Evolutionary conservation across 2,888 invertebrate genomes (phyloP), one percentile per base, ranked within the genome.

Genomic region (Cylloceria caligata): DNA sequence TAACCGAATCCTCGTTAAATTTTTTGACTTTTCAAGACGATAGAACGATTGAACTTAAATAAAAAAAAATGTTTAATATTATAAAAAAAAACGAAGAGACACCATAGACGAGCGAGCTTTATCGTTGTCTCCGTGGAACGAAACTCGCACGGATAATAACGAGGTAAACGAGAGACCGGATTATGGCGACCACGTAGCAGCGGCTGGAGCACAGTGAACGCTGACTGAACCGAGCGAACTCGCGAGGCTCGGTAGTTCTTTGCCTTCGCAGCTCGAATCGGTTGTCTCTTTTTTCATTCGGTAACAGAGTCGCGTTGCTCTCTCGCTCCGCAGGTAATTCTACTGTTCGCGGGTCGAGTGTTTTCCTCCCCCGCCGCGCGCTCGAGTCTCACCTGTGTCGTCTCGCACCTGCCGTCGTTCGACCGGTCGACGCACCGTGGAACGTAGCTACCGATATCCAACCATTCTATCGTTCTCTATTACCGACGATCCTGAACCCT

Each of bases 151-250:
- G n/a, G 52, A 11, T 52, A 68, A 34, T 9, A 13, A n/a, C n/a
- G 47, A 49, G 34, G 9, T 34, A 49, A 68, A 52, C 34, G 49
- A 39, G 34, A 57, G 45, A 52, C 2, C 21, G 21, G 30, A 73
- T 73, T 85, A 72, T 81, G 64, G 78, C 79, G 67, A 83, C 73
- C 82, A 82, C 81, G 78, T 83, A 84, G 83, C 65, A 83, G 75
- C 80, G 60, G 60, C 72, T 49, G 74, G 62, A 79, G 84, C 47
- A 47, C 81, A 74, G 78, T 81, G 81, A 81, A 81, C 78, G 81
- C 78, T 81, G 81, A 85, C 85, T 84, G 81, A 85, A 81, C 80
- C 82, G 80, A 82, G 52, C 84, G 79, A 64, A 80, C 76, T 77
- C 76, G 64, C 76, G 60, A 79, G 60, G 62, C 65, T 77, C 78